Conservation (phyloP, 2,113 vertebrate species). For the Hydrolagus affinis region DNA sequence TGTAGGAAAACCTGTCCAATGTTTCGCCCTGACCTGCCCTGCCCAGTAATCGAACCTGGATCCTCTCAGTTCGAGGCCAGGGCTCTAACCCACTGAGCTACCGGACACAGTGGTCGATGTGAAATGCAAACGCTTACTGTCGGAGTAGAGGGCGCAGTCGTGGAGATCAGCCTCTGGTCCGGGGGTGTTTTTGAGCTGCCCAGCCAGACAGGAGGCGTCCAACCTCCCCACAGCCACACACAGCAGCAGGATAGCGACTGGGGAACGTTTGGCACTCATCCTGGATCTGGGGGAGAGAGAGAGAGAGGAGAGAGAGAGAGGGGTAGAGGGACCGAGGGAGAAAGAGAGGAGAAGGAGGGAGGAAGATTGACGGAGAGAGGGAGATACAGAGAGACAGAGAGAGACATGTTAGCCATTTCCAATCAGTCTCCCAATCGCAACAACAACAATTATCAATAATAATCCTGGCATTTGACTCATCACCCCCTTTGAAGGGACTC, state of each 20-base stretch:
- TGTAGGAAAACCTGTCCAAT: too few relatives aligned
- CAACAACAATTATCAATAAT: too few relatives aligned
- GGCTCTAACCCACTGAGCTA: too few relatives aligned
- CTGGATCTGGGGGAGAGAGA: constrained; percentile 37
- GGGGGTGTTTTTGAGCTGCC: constrained; percentile 51
- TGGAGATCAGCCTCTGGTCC: constrained; percentile 48
- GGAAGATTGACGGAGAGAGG: constrained; percentile 28
- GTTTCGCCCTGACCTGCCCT: too few relatives aligned
- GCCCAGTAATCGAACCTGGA: too few relatives aligned
- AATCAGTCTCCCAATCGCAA: too few relatives aligned
- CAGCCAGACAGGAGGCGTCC: constrained; percentile 53
- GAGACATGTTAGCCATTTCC: too few relatives aligned
- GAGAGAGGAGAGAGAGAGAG: neutral
- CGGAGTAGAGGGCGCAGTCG: constrained; percentile 51
- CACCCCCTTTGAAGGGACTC: too few relatives aligned
- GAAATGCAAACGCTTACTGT: constrained; percentile 52
- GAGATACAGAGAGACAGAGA: neutral
- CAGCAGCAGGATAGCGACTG: constrained; percentile 39
- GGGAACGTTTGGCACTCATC: constrained; percentile 42
- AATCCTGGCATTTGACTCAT: too few relatives aligned
- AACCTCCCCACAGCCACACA: constrained; percentile 39
- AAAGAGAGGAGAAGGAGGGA: neutral
- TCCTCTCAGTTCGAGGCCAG: too few relatives aligned
- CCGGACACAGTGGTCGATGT: too few relatives aligned
- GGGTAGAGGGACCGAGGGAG: constrained; percentile 33